Conservation (phyloP, 1,140 invertebrate species). For the Plodia interpunctella region DNA sequence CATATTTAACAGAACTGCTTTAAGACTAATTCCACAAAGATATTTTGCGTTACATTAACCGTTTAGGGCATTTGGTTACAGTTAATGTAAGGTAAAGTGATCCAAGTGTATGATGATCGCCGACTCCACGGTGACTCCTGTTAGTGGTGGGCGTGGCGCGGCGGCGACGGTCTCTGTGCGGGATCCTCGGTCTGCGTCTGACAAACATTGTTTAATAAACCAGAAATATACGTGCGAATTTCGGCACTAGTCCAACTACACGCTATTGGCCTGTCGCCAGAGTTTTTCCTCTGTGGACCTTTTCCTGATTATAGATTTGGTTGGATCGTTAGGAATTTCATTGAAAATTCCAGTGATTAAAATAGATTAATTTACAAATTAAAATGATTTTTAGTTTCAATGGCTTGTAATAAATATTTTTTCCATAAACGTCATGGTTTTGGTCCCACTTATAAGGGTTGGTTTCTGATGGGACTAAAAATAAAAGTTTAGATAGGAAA, state of each 20-base stretch:
- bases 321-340: not conserved
- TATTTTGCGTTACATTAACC: slow-evolving; percentile 57
- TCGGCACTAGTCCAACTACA: not conserved
- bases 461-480: too few relatives aligned
- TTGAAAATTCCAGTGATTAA: not conserved
- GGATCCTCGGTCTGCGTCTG: slow-evolving; percentile 41
- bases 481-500: too few relatives aligned
- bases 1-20: slow-evolving; percentile 67
- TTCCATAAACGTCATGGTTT: too few relatives aligned
- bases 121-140: slow-evolving; percentile 26
- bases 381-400: too few relatives aligned
- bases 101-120: slow-evolving; percentile 43
- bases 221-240: slow-evolving; percentile 1
- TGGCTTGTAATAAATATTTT: too few relatives aligned
- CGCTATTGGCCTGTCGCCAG: not conserved
- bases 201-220: slow-evolving; percentile 7
- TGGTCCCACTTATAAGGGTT: too few relatives aligned
- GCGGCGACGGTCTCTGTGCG: slow-evolving; percentile 37
- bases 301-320: slow-evolving; percentile 7
- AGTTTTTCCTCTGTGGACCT: not conserved
- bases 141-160: slow-evolving; percentile 18
- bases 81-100: slow-evolving; percentile 60
- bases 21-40: slow-evolving; percentile 56
- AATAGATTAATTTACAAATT: too few relatives aligned
- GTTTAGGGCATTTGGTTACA: slow-evolving; percentile 48